A percentile compares a stretch with the other conserved stretches of the same genome.
Conservation (phyloP, 1,140 invertebrate genomes). For the Pseudobourletiella spinata region DNA sequence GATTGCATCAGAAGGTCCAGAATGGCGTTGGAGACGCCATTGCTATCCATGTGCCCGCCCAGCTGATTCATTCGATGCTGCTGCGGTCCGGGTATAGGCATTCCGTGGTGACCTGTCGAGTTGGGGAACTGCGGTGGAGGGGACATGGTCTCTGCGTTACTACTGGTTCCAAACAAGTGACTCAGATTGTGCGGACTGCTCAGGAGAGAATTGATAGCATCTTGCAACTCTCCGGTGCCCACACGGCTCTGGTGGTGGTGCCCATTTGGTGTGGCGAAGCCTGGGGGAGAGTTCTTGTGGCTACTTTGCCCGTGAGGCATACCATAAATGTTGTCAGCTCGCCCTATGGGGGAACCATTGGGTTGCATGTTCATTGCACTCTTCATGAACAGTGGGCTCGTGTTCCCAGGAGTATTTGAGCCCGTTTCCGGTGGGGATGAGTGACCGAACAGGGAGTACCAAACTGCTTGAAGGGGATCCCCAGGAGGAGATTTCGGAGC, state of each 20-base stretch:
- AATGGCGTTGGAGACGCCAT: slow-evolving; percentile 27
- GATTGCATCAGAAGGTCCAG: slow-evolving; percentile 36
- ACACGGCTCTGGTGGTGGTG: slow-evolving; percentile 13
- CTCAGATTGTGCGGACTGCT: slow-evolving; percentile 40
- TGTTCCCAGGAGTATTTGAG: slow-evolving; percentile 31
- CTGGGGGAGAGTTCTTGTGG: slow-evolving; percentile 22
- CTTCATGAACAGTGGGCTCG: slow-evolving; percentile 34
- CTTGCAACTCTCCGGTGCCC: slow-evolving; percentile 38
- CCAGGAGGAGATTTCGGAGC: slow-evolving; percentile 29
- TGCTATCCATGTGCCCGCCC: not conserved
- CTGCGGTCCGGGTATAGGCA: slow-evolving; percentile 9
- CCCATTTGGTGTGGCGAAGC: slow-evolving; percentile 28
- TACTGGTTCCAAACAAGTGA: slow-evolving; percentile 37
- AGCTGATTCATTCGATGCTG: slow-evolving; percentile 19
- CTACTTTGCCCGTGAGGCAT: slow-evolving; percentile 2
- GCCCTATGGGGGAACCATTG: slow-evolving; percentile 22
- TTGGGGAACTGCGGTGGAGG: not conserved
- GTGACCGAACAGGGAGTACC: slow-evolving; percentile 36
- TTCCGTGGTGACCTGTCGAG: slow-evolving; percentile 8
- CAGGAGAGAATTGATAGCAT: slow-evolving; percentile 39
- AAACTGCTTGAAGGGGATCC: slow-evolving; percentile 36
- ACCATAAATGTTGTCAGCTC: slow-evolving; percentile 13
- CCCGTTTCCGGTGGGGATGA: slow-evolving; percentile 26
- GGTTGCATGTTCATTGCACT: not conserved
- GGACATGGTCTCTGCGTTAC: slow-evolving; percentile 12